Base-by-base conservation (phyloP, 2,888 invertebrate genomes). In the Coremacera marginata region DNA sequence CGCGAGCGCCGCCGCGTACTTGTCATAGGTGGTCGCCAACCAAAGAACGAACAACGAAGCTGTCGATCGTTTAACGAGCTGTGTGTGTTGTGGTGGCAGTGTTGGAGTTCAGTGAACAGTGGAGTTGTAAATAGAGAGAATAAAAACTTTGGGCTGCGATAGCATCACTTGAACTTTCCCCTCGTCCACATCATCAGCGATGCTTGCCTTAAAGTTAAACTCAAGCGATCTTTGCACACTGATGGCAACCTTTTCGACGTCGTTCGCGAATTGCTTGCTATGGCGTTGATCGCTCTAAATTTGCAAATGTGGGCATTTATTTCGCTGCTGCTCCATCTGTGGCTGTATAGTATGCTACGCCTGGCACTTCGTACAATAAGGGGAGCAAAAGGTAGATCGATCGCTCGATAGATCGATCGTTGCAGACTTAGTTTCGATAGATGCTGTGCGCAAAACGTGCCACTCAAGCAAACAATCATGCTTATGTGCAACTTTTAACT, bases 101-200 rank as follows among this genome's bases (percentile, higher is more conserved):
- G 44, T 1, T 7, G 44, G 11, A 44, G 44, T 44, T 44, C 14
- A 44, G 44, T 14, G 44, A 44, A 44, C 44, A 44, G 11, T 44
- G 3, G 11, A 44, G 14, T 44, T 44, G 44, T 44, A 44, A 11
- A 44, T 11, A 44, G 44, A 44, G 14, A 2, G 44, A 14, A 8
- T 7, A 37, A 37, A 44, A 51, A 65, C 62, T 67, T 60, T 72
- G 70, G 75, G 75, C 81, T 62, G 81, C 83, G 85, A 85, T 85
- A 85, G 85, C 81, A 85, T 85, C 85, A 79, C 81, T 83, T 85
- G 85, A 85, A 85, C 86, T 85, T 80, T 78, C 71, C 70, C 67
- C 72, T 74, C 84, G 82, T 82, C 79, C 83, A 5, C 65, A 25
- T 55, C 52, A 7, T 16, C 11, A 44, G 14, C 34, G 60, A 16